Conservation (phyloP, 2,797 vertebrate species). For the Falco rusticolus region DNA sequence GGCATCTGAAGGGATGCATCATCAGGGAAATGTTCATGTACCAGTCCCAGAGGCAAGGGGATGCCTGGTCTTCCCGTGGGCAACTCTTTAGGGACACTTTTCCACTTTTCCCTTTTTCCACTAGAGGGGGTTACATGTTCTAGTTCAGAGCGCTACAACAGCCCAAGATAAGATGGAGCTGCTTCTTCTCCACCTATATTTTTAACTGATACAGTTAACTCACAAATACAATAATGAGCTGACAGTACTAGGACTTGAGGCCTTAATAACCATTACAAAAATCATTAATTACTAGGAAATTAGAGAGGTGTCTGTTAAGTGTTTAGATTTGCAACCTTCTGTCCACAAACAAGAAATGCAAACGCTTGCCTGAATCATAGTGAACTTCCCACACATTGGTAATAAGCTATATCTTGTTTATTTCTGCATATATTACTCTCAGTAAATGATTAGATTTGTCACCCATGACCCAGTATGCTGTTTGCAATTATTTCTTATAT, state of each 20-base stretch:
- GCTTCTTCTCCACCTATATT: slow-evolving; percentile 1
- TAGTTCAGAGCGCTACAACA: not conserved
- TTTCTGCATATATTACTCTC: slow-evolving; percentile 57
- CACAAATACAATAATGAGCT: slow-evolving; percentile 34
- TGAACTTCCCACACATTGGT: slow-evolving; percentile 48
- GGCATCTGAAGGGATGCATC: not conserved
- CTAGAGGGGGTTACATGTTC: slow-evolving; percentile 75
- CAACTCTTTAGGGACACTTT: not conserved
- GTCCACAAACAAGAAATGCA: slow-evolving; percentile 51
- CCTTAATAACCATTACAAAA: slow-evolving; percentile 53
- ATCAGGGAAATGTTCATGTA: not conserved
- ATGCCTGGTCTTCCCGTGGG: rapidly evolving
- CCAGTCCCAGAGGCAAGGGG: not conserved
- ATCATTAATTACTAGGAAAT: slow-evolving; percentile 62
- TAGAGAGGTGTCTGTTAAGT: slow-evolving; percentile 56
- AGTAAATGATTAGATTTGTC: slow-evolving; percentile 62
- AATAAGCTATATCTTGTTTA: slow-evolving; percentile 61
- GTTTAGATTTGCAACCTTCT: slow-evolving; percentile 59
- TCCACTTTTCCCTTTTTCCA: slow-evolving; percentile 60
- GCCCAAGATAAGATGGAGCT: slow-evolving; percentile 35
- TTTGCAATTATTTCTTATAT: slow-evolving; percentile 67
- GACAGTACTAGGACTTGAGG: not conserved
- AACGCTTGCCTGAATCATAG: slow-evolving; percentile 36
- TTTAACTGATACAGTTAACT: slow-evolving; percentile 56
- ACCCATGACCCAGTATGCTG: slow-evolving; percentile 65